Evolutionary conservation across 1,140 invertebrate species (phyloP), one percentile per base, ranked within the genome.

Genomic region (Pachypeltis micranthus): DNA sequence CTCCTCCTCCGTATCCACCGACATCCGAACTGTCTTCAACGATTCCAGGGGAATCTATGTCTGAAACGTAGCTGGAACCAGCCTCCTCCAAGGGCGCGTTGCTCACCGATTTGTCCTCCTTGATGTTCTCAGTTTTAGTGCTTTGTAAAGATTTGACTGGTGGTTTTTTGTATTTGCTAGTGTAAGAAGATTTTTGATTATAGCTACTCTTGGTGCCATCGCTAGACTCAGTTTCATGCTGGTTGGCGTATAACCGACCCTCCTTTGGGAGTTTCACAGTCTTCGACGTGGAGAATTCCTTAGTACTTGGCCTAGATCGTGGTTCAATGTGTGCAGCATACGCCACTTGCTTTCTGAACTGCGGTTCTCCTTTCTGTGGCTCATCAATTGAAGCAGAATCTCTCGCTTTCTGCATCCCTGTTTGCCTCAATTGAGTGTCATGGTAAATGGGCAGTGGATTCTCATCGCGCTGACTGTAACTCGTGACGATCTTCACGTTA

Each of bases 401-500:
- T n/a, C 56, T 58, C 16, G 56, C 25, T 16, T 24, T 2, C 26
- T 39, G 44, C 21, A 39, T 54, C 12, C 27, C 25, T 14, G 16
- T 28, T 27, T 29, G 62, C 29, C 29, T 57, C 7, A 25, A 44
- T 4, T 14, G 27, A n/a, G 19, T 25, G 31, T 59, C 57, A 26
- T 57, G 54, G 25, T 60, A 59, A 25, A 64, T 64, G 21, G 63
- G 58, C 27, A 60, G 24, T 4, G 57, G 39, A 26, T 51, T 59
- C 12, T 64, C 63, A 24, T 64, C 58, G 21, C 44, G 24, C 19
- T 64, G 54, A 21, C 63, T 60, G 34, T 59, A 64, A 55, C 57
- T 64, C 19, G 63, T 64, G 14, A 64, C 58, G n/a, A 64, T 56
- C 34, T 54, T 26, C 25, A 60, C 44, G 39, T 64, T 64, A 12